phyloP scores from a whole-genome alignment of 2,888 invertebrate species.

The Tenthredo livida region DNA sequence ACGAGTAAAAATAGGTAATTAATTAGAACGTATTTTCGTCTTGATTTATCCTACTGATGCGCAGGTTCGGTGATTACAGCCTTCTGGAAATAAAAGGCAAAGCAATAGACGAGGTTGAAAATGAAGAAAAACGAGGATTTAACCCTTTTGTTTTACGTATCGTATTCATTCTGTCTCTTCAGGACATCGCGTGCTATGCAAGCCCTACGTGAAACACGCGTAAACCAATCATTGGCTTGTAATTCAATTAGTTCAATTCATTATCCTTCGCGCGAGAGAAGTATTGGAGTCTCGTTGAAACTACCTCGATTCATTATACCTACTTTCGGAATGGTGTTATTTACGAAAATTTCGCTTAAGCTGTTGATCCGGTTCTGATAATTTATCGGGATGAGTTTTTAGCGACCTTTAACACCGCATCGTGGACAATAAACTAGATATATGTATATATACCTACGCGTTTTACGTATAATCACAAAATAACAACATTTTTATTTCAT shows the following conservation, averaged over 20 bases:
- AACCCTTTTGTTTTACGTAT: constrained; percentile 9
- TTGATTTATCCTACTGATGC: not conserved
- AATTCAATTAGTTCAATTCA: constrained; percentile 41
- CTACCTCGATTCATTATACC: not conserved
- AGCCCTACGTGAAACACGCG: constrained; percentile 33
- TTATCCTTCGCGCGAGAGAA: not conserved
- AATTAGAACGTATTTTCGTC: not conserved
- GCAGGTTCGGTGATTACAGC: not conserved
- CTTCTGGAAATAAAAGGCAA: not conserved
- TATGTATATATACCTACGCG: not conserved
- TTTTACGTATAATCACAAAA: not conserved
- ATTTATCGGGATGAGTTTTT: not conserved
- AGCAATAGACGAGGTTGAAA: not conserved
- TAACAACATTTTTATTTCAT: not conserved
- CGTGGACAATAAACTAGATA: not conserved
- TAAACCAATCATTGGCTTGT: constrained; percentile 40
- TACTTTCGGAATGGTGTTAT: not conserved
- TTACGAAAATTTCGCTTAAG: not conserved
- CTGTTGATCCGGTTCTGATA: not conserved
- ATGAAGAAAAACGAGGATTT: not conserved
- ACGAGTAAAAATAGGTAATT: not conserved
- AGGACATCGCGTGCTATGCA: constrained; percentile 18
- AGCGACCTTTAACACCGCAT: not conserved
- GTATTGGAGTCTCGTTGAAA: not conserved
- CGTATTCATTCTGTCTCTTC: not conserved